phyloP scores from a whole-genome alignment of 2,888 invertebrate genomes.

The Dicycla oo region DNA sequence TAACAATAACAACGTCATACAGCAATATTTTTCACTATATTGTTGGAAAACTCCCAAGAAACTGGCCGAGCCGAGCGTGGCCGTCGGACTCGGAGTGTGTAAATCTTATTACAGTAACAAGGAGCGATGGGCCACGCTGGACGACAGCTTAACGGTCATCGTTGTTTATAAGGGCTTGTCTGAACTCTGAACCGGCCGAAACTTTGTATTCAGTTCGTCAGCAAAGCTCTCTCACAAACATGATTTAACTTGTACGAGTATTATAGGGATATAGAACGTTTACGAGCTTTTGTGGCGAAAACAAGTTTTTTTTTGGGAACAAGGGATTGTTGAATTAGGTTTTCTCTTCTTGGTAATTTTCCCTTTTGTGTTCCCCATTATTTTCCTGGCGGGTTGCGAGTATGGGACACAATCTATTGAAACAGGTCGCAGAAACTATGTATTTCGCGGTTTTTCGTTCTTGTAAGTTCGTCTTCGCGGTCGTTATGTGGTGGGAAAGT shows the following conservation, averaged over 20 bases:
- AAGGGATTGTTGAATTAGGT: not conserved
- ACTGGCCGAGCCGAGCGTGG: conserved; percentile 8
- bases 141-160: conserved; percentile 50
- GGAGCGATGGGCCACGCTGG: conserved; percentile 39
- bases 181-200: conserved; percentile 11
- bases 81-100: conserved; percentile 14
- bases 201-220: conserved; percentile 50
- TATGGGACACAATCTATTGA: not conserved
- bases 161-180: conserved; percentile 44
- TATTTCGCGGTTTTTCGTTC: not conserved
- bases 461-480: not conserved
- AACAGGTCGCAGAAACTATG: not conserved
- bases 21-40: conserved; percentile 12
- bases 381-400: not conserved
- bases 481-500: not conserved
- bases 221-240: conserved; percentile 11
- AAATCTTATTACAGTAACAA: conserved; percentile 63
- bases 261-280: not conserved
- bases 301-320: conserved; percentile 4
- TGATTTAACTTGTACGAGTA: conserved; percentile 35
- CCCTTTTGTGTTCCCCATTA: not conserved
- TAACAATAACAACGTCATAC: conserved; percentile 3
- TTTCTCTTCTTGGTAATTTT: not conserved
- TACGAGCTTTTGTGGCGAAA: not conserved
- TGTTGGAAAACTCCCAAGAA: conserved; percentile 45